Evolutionary conservation across 1,140 invertebrate genomes (phyloP).

Genomic region (Eumeta japonica): DNA sequence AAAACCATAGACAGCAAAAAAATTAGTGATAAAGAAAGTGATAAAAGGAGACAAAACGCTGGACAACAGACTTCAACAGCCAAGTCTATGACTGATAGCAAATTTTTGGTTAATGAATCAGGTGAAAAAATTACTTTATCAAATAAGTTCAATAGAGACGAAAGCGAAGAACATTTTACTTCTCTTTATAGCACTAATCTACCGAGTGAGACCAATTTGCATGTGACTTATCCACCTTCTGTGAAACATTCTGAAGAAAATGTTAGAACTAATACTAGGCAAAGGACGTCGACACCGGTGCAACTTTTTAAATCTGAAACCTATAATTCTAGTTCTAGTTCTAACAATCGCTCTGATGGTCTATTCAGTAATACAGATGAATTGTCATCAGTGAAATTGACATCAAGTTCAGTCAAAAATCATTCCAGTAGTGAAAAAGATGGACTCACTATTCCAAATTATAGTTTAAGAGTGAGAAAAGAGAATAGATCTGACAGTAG

Average conservation of each 20-base stretch:
- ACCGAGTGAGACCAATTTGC: conserved; percentile 37
- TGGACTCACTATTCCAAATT: conserved; percentile 50
- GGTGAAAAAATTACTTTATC: conserved; percentile 47
- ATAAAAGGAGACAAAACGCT: conserved; percentile 17
- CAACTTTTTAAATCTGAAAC: conserved; percentile 48
- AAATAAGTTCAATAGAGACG: conserved; percentile 28
- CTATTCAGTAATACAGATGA: conserved; percentile 56
- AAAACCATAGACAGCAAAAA: conserved; percentile 15
- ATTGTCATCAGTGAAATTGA: conserved; percentile 55
- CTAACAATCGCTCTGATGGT: conserved; percentile 36
- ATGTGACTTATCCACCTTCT: too few species aligned
- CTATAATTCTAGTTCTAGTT: conserved; percentile 45
- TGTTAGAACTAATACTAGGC: conserved; percentile 17
- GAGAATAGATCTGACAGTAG: conserved; percentile 13
- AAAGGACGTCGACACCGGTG: conserved; percentile 57
- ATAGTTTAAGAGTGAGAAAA: conserved; percentile 45
- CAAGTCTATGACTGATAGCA: conserved; percentile 46
- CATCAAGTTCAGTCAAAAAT: conserved; percentile 43
- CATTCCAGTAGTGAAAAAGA: conserved; percentile 49
- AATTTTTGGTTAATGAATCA: conserved; percentile 42
- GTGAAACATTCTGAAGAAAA: too few species aligned
- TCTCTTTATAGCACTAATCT: conserved; percentile 46
- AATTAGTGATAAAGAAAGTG: conserved; percentile 8
- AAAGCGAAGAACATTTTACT: conserved; percentile 34
- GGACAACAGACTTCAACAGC: conserved; percentile 36